Evolutionary conservation across 2,888 invertebrate species (phyloP).

Genomic region (Heliconius cydno): DNA sequence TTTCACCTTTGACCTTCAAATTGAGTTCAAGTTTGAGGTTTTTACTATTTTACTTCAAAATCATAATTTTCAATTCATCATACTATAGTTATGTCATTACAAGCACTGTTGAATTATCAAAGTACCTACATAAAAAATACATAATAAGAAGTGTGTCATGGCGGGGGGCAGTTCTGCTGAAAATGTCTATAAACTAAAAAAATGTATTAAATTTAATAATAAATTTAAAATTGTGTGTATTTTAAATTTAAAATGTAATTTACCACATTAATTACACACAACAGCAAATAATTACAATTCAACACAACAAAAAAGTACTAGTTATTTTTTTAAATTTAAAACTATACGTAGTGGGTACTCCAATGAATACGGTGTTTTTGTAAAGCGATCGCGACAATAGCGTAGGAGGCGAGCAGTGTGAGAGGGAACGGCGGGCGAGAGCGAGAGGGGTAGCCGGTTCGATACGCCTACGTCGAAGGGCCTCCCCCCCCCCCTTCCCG

Average conservation of each 20-base stretch:
- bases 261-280: neutral
- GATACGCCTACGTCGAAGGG: slow-evolving; percentile 66
- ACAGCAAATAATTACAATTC: neutral
- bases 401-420: slow-evolving; percentile 45
- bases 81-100: too few relatives aligned
- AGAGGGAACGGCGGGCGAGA: slow-evolving; percentile 55
- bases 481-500: slow-evolving; percentile 57
- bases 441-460: slow-evolving; percentile 60
- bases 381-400: slow-evolving; percentile 50
- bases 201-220: neutral
- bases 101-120: too few relatives aligned
- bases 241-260: neutral
- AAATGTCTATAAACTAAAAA: neutral
- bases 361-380: slow-evolving; percentile 45
- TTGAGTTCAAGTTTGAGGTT: too few relatives aligned
- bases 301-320: neutral
- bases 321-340: neutral
- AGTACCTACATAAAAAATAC: too few relatives aligned
- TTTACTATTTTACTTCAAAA: too few relatives aligned
- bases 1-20: too few relatives aligned
- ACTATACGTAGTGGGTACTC: slow-evolving; percentile 7
- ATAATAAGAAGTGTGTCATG: too few relatives aligned
- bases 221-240: too few relatives aligned
- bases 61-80: too few relatives aligned
- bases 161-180: neutral